These are phyloP conservation scores for Mungos mungo DNA, from an alignment of 2,113 vertebrate species.

Conservation along the genomic window DNA sequence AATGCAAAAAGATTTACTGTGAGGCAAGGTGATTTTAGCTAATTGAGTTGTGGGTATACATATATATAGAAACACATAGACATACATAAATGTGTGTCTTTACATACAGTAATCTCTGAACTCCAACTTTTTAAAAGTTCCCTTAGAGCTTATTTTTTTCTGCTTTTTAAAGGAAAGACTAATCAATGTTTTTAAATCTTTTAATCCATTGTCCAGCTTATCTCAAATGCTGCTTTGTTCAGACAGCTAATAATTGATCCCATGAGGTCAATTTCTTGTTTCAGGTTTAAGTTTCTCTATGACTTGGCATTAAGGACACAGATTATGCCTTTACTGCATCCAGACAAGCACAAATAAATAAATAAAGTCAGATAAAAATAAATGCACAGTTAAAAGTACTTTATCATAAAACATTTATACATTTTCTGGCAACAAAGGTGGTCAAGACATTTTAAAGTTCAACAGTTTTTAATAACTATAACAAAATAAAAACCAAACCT, in stretches of 20 bases:
- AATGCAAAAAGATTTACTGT: background rate
- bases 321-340: constrained; percentile 31
- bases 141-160: background rate
- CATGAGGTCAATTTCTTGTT: constrained; percentile 55
- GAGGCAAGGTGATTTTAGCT: background rate
- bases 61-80: background rate
- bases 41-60: background rate
- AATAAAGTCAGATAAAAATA: constrained; percentile 5
- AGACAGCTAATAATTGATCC: constrained; percentile 50
- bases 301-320: constrained; percentile 31
- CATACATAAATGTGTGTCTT: background rate
- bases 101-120: background rate
- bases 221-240: background rate
- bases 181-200: constrained; percentile 46
- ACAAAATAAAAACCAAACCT: background rate
- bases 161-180: background rate
- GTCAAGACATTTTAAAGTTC: background rate
- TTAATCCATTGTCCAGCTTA: constrained; percentile 42
- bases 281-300: constrained; percentile 57
- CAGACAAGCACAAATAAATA: constrained; percentile 12
- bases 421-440: background rate
- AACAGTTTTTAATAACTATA: constrained; percentile 15
- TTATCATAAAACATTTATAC: constrained; percentile 42
- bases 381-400: background rate
- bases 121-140: background rate